Evolutionary conservation across 2,888 invertebrate species (phyloP).

Genomic region (Bhutanitis thaidina): DNA sequence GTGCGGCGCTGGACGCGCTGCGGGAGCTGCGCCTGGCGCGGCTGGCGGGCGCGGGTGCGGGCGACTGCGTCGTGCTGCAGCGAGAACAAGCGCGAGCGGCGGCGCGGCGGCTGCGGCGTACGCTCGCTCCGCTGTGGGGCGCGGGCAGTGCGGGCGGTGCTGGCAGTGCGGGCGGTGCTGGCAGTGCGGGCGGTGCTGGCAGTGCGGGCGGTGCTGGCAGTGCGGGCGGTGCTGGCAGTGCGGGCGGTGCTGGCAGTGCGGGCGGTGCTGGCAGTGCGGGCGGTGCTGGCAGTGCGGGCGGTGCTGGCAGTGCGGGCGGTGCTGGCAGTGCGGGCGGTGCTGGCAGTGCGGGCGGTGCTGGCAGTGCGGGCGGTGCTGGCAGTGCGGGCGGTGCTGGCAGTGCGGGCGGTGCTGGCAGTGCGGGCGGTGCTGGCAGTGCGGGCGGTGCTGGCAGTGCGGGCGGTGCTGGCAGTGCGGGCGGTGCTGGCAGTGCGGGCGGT

Average conservation of each 20-base stretch:
- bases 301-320: slow-evolving; percentile 1
- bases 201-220: slow-evolving; percentile 40
- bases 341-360: too few species aligned
- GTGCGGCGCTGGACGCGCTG: slow-evolving; percentile 34
- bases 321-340: background rate
- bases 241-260: slow-evolving; percentile 41
- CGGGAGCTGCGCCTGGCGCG: slow-evolving; percentile 41
- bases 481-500: too few species aligned
- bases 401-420: too few species aligned
- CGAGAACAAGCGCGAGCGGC: slow-evolving; percentile 25
- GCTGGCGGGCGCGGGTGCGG: slow-evolving; percentile 28
- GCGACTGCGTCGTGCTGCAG: slow-evolving; percentile 22
- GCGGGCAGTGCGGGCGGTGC: slow-evolving; percentile 33
- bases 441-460: too few species aligned
- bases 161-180: slow-evolving; percentile 31
- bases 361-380: too few species aligned
- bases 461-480: too few species aligned
- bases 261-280: slow-evolving; percentile 18
- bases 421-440: too few species aligned
- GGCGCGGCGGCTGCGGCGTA: slow-evolving; percentile 34
- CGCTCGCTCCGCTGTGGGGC: slow-evolving; percentile 39
- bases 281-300: slow-evolving; percentile 15
- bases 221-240: slow-evolving; percentile 39
- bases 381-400: too few species aligned
- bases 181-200: slow-evolving; percentile 34